Conservation (phyloP, 2,888 invertebrate genomes). For the Stratiomys singularior region DNA sequence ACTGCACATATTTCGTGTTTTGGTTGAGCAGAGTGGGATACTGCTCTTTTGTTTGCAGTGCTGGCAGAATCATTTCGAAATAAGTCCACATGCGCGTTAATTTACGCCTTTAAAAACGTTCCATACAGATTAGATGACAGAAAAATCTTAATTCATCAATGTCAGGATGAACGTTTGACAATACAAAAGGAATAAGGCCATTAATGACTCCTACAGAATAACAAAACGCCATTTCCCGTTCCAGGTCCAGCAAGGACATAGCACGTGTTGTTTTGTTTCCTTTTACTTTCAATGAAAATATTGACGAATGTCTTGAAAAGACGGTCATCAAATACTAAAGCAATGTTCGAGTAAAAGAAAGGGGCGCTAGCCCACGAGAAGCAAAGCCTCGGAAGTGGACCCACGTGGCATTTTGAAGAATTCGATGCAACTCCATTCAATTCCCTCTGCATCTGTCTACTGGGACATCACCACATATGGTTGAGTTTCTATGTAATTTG, state of each 20-base stretch:
- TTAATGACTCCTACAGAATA: conserved; percentile 19
- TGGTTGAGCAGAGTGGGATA: background rate
- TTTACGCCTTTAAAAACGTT: conserved; percentile 29
- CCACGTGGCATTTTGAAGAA: conserved; percentile 52
- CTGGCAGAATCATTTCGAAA: conserved; percentile 24
- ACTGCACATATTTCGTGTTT: conserved; percentile 32
- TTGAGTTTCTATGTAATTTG: no score
- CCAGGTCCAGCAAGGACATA: background rate
- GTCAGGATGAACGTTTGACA: conserved; percentile 26
- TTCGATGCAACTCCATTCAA: conserved; percentile 47
- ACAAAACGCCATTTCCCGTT: background rate
- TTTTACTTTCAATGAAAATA: conserved; percentile 16
- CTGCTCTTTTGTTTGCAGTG: conserved; percentile 22
- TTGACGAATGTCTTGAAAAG: conserved; percentile 36
- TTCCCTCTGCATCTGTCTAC: background rate
- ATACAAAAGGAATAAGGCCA: conserved; percentile 23
- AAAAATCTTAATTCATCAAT: conserved; percentile 43
- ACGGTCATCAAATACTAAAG: conserved; percentile 19
- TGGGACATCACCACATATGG: no score
- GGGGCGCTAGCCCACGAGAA: no score
- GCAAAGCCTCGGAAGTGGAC: conserved; percentile 48
- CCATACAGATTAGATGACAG: conserved; percentile 37
- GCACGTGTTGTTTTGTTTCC: conserved; percentile 23
- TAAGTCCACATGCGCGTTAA: conserved; percentile 37
- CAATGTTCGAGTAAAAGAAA: conserved; percentile 15